Percentiles rank a stretch among this genome's conserved stretches.
These are phyloP conservation scores for Gnathonemus echidnorhynchus DNA, from an alignment of 2,113 vertebrate genomes.

Conservation along the genomic window DNA sequence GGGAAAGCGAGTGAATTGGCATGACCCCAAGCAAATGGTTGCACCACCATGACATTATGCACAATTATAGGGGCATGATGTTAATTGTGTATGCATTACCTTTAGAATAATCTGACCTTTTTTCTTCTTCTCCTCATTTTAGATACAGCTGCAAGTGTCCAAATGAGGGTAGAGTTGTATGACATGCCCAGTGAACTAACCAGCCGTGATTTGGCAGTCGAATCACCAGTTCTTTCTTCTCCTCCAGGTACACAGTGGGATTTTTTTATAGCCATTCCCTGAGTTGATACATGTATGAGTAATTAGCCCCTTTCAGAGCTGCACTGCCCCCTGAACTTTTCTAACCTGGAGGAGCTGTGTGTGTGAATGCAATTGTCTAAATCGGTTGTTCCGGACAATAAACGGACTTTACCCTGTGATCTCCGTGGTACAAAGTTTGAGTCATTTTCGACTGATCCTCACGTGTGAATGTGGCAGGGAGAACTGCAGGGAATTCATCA, in stretches of 20 bases:
- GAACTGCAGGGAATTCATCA: not conserved
- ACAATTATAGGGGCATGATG: not conserved
- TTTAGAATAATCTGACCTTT: not conserved
- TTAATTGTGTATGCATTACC: not conserved
- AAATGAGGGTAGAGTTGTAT: not conserved
- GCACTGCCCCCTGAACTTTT: not conserved
- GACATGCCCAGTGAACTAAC: not conserved
- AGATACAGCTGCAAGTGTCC: conserved; percentile 18
- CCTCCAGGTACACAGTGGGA: not conserved
- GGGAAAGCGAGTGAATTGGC: not conserved
- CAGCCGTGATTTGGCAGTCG: not conserved
- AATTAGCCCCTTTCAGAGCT: not conserved
- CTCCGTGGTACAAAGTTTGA: not conserved
- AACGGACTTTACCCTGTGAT: not conserved
- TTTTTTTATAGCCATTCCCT: not conserved
- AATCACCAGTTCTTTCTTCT: not conserved
- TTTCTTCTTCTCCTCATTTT: not conserved
- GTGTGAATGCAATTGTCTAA: not conserved
- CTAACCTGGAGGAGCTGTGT: not conserved
- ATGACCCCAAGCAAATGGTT: not conserved
- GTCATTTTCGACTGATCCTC: not conserved
- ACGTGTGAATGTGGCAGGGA: not conserved
- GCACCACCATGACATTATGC: not conserved
- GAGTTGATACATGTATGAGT: not conserved
- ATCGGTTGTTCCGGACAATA: not conserved